A percentile compares a stretch with the other conserved stretches of the same genome.
These are phyloP conservation scores for Alexandromys fortis DNA, from an alignment of 2,113 vertebrate species.

Conservation along the genomic window DNA sequence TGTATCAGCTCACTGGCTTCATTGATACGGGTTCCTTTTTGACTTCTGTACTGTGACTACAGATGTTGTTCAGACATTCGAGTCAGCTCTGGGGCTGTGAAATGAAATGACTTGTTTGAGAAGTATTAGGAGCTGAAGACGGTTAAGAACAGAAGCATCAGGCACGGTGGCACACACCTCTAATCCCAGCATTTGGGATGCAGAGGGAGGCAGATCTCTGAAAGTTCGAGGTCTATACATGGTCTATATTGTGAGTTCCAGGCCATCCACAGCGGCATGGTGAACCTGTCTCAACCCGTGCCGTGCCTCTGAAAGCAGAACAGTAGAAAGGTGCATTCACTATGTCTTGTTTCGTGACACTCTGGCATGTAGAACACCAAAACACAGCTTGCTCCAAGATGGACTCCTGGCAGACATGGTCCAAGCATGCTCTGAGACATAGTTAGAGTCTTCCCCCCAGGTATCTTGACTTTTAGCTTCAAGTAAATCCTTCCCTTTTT, in stretches of 20 bases:
- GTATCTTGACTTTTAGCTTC: not conserved
- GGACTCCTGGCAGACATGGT: not conserved
- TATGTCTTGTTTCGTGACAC: too few relatives aligned
- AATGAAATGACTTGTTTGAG: not conserved
- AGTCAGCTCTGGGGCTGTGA: not conserved
- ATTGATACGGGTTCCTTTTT: not conserved
- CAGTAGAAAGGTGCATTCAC: accelerated
- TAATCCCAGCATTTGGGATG: not conserved
- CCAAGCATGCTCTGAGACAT: not conserved
- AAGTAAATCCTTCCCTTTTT: not conserved
- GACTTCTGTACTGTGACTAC: not conserved
- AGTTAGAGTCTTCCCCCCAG: not conserved
- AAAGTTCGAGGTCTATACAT: too few relatives aligned
- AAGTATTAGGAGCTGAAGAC: not conserved
- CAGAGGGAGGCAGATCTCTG: not conserved
- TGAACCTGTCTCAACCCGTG: not conserved
- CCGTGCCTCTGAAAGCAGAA: not conserved
- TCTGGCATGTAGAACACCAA: not conserved
- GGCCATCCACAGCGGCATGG: not conserved
- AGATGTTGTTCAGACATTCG: not conserved
- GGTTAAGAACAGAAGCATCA: not conserved
- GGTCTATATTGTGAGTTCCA: not conserved
- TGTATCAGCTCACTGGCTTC: not conserved
- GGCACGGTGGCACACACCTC: too few relatives aligned
- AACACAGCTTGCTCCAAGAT: not conserved